Evolutionary conservation across 92 coral and sea anemone genomes (phyloP).

Genomic region (Zoanthus gigantus): DNA sequence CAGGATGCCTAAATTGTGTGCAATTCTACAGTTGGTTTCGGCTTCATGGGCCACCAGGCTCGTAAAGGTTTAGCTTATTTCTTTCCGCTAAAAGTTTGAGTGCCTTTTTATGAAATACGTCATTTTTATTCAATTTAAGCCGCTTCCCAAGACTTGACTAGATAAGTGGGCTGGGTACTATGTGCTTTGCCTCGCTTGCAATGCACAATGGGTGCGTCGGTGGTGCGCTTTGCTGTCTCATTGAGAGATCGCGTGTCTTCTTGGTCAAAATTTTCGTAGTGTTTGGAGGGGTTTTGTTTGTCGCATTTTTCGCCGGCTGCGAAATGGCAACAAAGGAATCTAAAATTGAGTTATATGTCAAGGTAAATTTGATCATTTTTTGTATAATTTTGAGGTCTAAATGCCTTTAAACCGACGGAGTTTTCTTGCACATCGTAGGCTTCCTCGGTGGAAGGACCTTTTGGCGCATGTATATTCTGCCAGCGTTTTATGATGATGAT

Average conservation of each 20-base stretch:
- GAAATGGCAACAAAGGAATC: conserved; percentile 20
- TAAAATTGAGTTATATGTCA: conserved; percentile 10
- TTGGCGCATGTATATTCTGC: conserved; percentile 82
- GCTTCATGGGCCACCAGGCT: no score
- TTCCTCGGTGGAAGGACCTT: conserved; percentile 48
- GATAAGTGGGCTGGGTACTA: neutral
- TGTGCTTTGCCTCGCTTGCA: conserved; percentile 22
- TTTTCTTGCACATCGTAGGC: conserved; percentile 51
- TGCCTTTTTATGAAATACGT: no score
- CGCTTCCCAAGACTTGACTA: neutral
- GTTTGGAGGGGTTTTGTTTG: conserved; percentile 6
- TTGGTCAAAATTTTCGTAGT: neutral
- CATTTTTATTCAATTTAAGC: no score
- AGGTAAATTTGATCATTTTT: conserved; percentile 8
- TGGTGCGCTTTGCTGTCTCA: no score
- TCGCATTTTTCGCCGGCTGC: neutral
- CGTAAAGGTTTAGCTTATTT: no score
- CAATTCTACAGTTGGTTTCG: no score
- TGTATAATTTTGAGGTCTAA: neutral
- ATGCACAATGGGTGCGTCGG: conserved; percentile 28
- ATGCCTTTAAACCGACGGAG: neutral
- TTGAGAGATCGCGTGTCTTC: conserved; percentile 33
- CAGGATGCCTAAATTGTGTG: no score
- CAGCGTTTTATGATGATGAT: conserved; percentile 91
- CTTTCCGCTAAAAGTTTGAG: no score